Conservation (phyloP, 2,888 invertebrate genomes). For the Philereme transversata region DNA sequence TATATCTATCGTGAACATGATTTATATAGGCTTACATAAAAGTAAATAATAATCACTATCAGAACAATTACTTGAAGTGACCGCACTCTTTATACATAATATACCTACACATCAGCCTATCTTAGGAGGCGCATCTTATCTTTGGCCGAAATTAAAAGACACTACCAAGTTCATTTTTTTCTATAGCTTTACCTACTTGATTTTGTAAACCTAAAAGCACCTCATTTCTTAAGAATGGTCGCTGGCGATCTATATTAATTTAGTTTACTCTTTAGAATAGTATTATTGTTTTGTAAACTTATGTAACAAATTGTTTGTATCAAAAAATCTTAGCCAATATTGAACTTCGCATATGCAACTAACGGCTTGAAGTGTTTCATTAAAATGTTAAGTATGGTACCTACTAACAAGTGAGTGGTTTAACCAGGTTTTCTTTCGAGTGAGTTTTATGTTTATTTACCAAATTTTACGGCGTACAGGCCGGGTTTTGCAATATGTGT, state of each 20-base stretch:
- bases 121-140: constrained; percentile 32
- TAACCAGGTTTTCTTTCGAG: constrained; percentile 71
- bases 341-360: constrained; percentile 74
- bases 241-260: constrained; percentile 75
- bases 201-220: constrained; percentile 75
- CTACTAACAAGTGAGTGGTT: constrained; percentile 78
- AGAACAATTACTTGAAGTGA: constrained; percentile 3
- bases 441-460: constrained; percentile 47
- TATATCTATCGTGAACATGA: constrained; percentile 12
- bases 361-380: constrained; percentile 77
- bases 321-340: constrained; percentile 59
- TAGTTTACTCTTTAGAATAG: constrained; percentile 78
- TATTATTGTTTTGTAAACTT: constrained; percentile 63
- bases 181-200: constrained; percentile 70
- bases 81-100: constrained; percentile 11
- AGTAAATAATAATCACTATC: constrained; percentile 9
- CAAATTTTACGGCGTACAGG: constrained; percentile 55
- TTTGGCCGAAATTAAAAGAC: constrained; percentile 54
- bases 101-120: constrained; percentile 4
- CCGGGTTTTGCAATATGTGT: constrained; percentile 78
- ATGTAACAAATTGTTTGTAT: constrained; percentile 63
- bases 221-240: constrained; percentile 77
- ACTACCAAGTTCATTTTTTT: constrained; percentile 60
- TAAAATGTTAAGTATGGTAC: constrained; percentile 63
- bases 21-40: constrained; percentile 6